These are phyloP conservation scores for Grammomys surdaster DNA, from an alignment of 2,113 vertebrate genomes.

Conservation along the genomic window DNA sequence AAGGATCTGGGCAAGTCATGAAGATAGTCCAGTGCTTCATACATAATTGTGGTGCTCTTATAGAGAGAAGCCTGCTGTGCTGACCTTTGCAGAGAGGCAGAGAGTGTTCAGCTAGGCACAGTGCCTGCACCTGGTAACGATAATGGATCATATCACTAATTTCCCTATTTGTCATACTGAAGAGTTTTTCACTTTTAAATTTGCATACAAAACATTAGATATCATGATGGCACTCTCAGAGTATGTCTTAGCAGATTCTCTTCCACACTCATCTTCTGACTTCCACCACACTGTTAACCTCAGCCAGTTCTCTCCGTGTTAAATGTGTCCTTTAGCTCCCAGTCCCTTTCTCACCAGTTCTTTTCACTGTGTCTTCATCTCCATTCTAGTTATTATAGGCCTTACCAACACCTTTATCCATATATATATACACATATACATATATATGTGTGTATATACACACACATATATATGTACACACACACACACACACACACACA, in stretches of 20 bases:
- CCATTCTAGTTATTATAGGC: not conserved
- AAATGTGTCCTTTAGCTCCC: not conserved
- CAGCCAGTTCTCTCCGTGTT: not conserved
- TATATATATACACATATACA: not conserved
- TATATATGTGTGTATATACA: too few species aligned
- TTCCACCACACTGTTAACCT: not conserved
- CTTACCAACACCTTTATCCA: too few species aligned
- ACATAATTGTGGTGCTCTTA: not conserved
- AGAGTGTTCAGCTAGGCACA: too few species aligned
- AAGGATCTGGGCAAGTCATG: not conserved
- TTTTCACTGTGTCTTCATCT: not conserved
- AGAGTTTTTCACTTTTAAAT: not conserved
- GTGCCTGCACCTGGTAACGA: not conserved
- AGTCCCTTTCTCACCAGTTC: not conserved
- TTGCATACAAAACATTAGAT: not conserved
- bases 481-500: too few species aligned
- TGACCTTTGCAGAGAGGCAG: not conserved
- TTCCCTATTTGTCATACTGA: too few species aligned
- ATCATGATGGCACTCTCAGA: not conserved
- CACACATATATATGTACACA: too few species aligned
- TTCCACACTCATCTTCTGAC: not conserved
- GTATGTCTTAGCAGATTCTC: not conserved
- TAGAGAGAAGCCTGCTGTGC: not conserved
- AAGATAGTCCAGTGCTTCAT: not conserved
- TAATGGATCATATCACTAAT: not conserved